Base-by-base conservation (phyloP, 2,797 vertebrate genomes). In the Benthosema pterotum region DNA sequence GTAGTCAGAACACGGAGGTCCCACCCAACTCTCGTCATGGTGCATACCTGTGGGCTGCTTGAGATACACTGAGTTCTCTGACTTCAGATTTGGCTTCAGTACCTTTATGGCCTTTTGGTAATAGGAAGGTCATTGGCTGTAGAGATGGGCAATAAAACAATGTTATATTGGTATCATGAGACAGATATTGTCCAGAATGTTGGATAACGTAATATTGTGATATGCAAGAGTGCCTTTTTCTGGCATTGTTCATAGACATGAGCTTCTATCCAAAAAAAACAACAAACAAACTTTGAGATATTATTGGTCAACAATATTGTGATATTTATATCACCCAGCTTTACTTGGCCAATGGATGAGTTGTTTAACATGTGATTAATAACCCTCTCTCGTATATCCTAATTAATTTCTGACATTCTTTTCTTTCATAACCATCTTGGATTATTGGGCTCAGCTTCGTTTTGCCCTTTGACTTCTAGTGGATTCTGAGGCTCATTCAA, bases 1-100 rank as follows among this genome's bases (percentile, higher is more conserved):
- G 72, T 75, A 72, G 75, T 77, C 14, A 43, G 55, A 57, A 51
- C 74, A 79, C 52, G 43, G 63, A 46, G 65, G 60, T 83, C 65
- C 32, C 22, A 28, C 51, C 9, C 18, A 13, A 42, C 73, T 83
- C 72, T 85, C 73, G 86, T 86, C 67, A 74, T 15, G 12, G 53
- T 52, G 50, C 68, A 83, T 87, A 82, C 80, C 70, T 63, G 49
- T 67, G 52, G 70, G 42, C 46, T 57, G 22, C 65, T 54, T 22
- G n/a, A 47, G 50, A 16, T 50, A 60, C 38, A 14, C 42, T 49
- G 71, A 14, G 48, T 17, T n/a, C 25, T 19, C 19, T 55, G 50
- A 25, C 6, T 32, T 32, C 32, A 38, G 32, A 9, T 43, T 63
- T 32, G 18, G 7, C 52, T 50, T 58, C 59, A 67, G 43, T 49